phyloP scores from a whole-genome alignment of 2,113 vertebrate genomes.

The Eublepharis macularius region DNA sequence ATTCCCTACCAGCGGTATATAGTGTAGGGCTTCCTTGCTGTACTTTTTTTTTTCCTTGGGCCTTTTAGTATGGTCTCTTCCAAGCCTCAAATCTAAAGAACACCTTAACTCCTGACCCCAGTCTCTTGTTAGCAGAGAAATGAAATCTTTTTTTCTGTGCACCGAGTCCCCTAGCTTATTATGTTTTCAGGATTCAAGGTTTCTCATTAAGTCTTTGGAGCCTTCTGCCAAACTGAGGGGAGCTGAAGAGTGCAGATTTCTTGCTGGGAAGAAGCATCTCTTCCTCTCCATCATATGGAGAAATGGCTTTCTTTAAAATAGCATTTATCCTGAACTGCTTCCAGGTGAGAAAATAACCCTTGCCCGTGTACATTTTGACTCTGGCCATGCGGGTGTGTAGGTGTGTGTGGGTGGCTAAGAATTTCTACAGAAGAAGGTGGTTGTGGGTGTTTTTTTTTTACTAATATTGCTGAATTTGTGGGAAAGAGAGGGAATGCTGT shows the following conservation, averaged over 20 bases:
- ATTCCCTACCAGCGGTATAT: slow-evolving; percentile 51
- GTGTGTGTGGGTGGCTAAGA: neutral
- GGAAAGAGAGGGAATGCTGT: no score
- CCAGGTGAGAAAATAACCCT: slow-evolving; percentile 40
- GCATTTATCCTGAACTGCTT: slow-evolving; percentile 32
- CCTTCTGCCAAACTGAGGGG: slow-evolving; percentile 55
- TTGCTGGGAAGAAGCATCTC: slow-evolving; percentile 48
- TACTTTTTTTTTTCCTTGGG: neutral
- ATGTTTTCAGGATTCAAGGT: slow-evolving; percentile 71
- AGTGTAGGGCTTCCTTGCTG: slow-evolving; percentile 24
- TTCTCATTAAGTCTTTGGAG: slow-evolving; percentile 66
- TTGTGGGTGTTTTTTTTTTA: no score
- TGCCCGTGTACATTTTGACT: neutral
- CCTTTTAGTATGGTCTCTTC: slow-evolving; percentile 55
- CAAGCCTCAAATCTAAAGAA: slow-evolving; percentile 65
- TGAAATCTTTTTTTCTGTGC: slow-evolving; percentile 70
- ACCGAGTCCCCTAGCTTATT: slow-evolving; percentile 69
- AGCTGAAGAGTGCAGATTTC: slow-evolving; percentile 48
- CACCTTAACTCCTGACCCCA: slow-evolving; percentile 67
- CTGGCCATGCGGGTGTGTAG: neutral
- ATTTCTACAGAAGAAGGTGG: neutral
- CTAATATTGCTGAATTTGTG: no score
- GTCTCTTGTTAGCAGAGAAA: slow-evolving; percentile 76
- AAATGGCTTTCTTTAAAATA: slow-evolving; percentile 54
- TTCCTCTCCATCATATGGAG: slow-evolving; percentile 53